phyloP scores from a whole-genome alignment of 2,797 vertebrate species.

The Acropternis orthonyx region DNA sequence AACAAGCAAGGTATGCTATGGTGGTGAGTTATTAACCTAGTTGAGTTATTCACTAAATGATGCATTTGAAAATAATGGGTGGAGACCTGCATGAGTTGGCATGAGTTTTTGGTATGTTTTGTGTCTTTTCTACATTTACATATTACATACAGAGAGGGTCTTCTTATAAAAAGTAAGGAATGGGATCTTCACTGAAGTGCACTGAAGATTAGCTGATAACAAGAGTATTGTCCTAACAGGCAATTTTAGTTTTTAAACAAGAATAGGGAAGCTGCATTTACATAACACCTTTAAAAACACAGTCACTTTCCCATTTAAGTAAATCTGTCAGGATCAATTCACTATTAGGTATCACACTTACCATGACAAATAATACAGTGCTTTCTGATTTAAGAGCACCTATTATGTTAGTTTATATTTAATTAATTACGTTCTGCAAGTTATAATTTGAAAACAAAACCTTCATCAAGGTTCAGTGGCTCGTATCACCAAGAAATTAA shows the following conservation, averaged over 20 bases:
- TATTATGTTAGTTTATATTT: slow-evolving; percentile 58
- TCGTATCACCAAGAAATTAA: slow-evolving; percentile 58
- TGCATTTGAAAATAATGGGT: neutral
- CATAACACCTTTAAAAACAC: neutral
- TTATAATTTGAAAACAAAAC: slow-evolving; percentile 63
- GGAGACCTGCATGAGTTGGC: neutral
- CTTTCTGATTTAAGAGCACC: slow-evolving; percentile 53
- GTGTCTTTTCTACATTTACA: neutral
- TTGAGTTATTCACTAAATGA: neutral
- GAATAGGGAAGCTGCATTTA: neutral
- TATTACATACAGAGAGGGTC: neutral
- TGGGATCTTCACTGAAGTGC: neutral
- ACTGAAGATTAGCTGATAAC: neutral
- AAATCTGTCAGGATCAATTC: slow-evolving; percentile 4
- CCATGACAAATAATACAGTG: slow-evolving; percentile 32
- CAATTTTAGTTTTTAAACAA: neutral
- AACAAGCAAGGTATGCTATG: neutral
- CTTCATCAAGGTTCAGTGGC: slow-evolving; percentile 46
- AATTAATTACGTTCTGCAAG: slow-evolving; percentile 65
- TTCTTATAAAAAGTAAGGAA: neutral
- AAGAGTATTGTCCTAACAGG: neutral
- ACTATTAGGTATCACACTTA: neutral
- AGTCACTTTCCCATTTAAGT: neutral
- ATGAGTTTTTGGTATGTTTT: neutral
- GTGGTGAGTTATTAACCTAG: rapidly evolving